A percentile compares a stretch with the other conserved stretches of the same genome.
Conservation (phyloP, 2,113 vertebrate species). For the Eubucco bourcierii region DNA sequence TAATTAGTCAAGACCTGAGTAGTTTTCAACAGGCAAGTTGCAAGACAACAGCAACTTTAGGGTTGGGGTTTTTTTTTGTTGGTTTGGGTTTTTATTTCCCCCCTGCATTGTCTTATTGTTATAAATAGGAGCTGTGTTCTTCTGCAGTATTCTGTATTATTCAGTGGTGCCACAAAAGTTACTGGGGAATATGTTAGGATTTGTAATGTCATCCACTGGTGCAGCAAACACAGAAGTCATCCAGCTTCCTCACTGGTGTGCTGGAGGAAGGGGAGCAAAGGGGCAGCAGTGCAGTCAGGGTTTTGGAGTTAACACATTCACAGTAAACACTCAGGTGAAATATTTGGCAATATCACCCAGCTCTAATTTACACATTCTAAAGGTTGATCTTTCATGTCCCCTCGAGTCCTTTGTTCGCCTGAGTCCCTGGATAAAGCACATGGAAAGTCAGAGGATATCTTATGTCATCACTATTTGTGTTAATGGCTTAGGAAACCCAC, state of each 20-base stretch:
- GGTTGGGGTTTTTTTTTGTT: neutral
- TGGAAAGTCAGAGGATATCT: slow-evolving; percentile 42
- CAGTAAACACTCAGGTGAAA: slow-evolving; percentile 21
- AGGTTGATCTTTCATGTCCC: neutral
- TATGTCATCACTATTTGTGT: slow-evolving; percentile 69
- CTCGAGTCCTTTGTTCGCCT: slow-evolving; percentile 33
- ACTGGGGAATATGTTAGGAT: neutral
- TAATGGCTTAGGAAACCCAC: slow-evolving; percentile 69
- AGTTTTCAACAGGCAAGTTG: neutral
- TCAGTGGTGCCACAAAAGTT: neutral
- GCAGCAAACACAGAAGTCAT: neutral
- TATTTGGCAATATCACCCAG: slow-evolving; percentile 6
- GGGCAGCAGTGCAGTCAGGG: neutral
- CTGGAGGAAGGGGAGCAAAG: neutral
- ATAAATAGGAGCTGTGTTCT: neutral
- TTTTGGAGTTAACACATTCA: neutral
- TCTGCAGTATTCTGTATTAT: neutral
- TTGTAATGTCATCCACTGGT: neutral
- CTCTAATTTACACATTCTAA: slow-evolving; percentile 42
- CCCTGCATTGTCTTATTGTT: neutral
- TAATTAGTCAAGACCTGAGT: neutral
- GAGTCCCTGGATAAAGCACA: slow-evolving; percentile 22
- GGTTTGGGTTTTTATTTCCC: neutral
- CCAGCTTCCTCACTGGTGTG: neutral
- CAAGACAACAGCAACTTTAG: neutral